These are phyloP conservation scores for Sphaerophoria taeniata DNA, from an alignment of 2,888 invertebrate genomes.

Conservation along the genomic window DNA sequence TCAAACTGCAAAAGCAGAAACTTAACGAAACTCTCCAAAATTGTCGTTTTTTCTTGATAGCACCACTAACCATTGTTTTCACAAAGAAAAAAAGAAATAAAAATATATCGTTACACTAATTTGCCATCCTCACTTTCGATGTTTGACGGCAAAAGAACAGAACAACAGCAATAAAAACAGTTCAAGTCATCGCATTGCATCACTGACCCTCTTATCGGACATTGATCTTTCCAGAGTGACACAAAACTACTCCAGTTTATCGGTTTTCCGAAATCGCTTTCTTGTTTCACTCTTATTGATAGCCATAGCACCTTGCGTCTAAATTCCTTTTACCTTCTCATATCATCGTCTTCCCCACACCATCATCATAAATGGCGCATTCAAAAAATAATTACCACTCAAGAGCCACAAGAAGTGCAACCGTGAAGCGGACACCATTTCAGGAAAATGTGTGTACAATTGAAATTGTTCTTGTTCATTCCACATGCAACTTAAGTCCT, in stretches of 20 bases:
- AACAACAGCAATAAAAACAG: neutral
- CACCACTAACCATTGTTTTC: too few relatives aligned
- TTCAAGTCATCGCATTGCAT: neutral
- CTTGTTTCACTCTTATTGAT: conserved; percentile 55
- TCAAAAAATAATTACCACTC: conserved; percentile 71
- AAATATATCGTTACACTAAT: conserved; percentile 27
- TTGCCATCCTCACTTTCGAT: conserved; percentile 23
- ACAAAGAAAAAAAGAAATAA: neutral
- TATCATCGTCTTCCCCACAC: neutral
- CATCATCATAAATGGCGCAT: conserved; percentile 68
- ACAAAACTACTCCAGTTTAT: conserved; percentile 62
- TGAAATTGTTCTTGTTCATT: conserved; percentile 52
- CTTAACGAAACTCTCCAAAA: too few relatives aligned
- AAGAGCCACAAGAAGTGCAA: neutral
- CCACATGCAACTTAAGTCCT: neutral
- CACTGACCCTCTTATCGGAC: conserved; percentile 57
- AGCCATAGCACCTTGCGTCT: conserved; percentile 70
- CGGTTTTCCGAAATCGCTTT: conserved; percentile 41
- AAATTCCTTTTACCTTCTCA: conserved; percentile 38
- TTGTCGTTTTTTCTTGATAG: too few relatives aligned
- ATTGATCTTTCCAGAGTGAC: conserved; percentile 72
- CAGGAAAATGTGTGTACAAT: conserved; percentile 24
- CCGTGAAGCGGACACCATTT: neutral
- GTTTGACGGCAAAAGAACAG: neutral
- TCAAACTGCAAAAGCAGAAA: too few relatives aligned